phyloP scores from a whole-genome alignment of 2,113 vertebrate species.

The Taurulus bubalis region DNA sequence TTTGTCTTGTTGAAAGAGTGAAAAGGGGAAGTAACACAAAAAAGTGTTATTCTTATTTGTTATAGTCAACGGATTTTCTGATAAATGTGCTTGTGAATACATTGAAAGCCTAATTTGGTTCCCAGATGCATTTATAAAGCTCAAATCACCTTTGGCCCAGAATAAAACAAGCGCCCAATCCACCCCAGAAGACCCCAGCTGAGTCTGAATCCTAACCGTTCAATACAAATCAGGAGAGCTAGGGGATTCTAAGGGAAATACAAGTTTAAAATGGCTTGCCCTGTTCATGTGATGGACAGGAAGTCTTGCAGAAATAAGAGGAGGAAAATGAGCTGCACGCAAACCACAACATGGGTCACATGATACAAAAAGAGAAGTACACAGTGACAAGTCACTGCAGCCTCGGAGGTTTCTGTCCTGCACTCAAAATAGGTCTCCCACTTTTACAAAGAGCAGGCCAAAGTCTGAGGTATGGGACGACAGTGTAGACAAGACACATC shows the following conservation, averaged over 20 bases:
- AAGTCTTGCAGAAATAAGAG: constrained; percentile 76
- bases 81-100: neutral
- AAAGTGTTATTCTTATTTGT: neutral
- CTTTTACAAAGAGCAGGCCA: constrained; percentile 35
- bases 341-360: constrained; percentile 81
- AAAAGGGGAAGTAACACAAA: constrained; percentile 59
- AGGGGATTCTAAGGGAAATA: constrained; percentile 54
- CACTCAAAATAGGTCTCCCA: constrained; percentile 40
- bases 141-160: neutral
- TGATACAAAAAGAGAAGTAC: constrained; percentile 79
- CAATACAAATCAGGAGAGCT: neutral
- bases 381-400: constrained; percentile 47
- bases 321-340: constrained; percentile 68
- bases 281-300: constrained; percentile 76
- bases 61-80: neutral
- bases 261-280: constrained; percentile 39
- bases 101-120: neutral
- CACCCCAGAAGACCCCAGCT: neutral
- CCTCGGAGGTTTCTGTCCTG: constrained; percentile 64
- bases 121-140: neutral
- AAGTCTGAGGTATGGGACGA: neutral
- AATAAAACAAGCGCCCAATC: neutral
- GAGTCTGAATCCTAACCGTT: neutral
- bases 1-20: constrained; percentile 12
- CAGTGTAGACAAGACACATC: neutral